A percentile compares a stretch with the other conserved stretches of the same genome.
phyloP scores from a whole-genome alignment of 2,797 vertebrate genomes.

The Rhinophrynus dorsalis region DNA sequence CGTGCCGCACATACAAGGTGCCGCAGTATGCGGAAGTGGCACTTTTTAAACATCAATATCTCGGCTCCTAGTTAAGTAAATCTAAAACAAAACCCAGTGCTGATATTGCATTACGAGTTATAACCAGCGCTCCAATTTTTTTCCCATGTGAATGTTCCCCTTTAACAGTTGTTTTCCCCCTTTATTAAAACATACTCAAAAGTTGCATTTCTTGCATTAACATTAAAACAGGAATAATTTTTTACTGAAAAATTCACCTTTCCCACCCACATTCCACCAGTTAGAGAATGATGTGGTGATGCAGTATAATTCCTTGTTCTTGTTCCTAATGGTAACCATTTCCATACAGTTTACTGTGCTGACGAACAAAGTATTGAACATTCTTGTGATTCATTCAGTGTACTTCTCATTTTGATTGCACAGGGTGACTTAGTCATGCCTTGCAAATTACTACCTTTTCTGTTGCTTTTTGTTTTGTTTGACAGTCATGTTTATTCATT shows the following conservation, averaged over 20 bases:
- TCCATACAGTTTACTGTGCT: not conserved
- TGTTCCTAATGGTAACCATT: constrained; percentile 26
- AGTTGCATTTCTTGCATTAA: no score
- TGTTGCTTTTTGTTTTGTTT: constrained; percentile 50
- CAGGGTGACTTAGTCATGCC: constrained; percentile 44
- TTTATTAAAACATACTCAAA: no score
- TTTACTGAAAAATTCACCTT: not conserved
- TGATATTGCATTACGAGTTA: no score
- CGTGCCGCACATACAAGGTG: no score
- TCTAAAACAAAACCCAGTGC: no score
- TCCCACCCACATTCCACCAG: constrained; percentile 1
- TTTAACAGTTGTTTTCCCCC: no score
- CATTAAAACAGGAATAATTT: no score
- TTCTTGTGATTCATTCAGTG: constrained; percentile 18
- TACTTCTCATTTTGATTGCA: constrained; percentile 18
- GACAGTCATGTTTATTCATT: constrained; percentile 49
- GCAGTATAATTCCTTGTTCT: constrained; percentile 4
- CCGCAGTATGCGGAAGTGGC: no score
- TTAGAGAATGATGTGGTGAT: constrained; percentile 11
- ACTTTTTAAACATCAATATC: no score
- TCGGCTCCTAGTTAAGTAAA: no score
- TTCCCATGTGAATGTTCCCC: no score
- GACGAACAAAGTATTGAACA: not conserved
- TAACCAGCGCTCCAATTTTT: no score
- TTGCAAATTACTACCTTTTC: constrained; percentile 53